phyloP scores from a whole-genome alignment of 2,113 vertebrate species.

The Pelecanus crispus region DNA sequence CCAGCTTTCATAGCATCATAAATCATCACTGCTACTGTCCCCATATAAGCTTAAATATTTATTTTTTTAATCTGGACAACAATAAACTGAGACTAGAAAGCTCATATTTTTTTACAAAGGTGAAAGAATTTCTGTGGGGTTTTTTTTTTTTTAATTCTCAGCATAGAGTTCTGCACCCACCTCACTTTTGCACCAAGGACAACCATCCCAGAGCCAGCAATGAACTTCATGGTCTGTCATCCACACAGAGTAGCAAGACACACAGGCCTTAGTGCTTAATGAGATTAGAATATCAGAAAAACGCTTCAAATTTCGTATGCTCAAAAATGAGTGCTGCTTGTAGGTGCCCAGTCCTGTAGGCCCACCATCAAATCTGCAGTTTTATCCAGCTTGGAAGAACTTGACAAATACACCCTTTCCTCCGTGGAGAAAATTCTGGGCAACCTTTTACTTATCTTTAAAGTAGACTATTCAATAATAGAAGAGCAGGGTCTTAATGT shows the following conservation, averaged over 20 bases:
- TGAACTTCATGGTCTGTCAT: not conserved
- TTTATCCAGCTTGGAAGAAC: not conserved
- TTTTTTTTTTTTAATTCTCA: not conserved
- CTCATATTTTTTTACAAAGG: not conserved
- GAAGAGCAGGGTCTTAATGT: rapidly evolving
- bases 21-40: not conserved
- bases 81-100: not conserved
- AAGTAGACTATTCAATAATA: not conserved
- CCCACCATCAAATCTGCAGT: not conserved
- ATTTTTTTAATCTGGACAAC: not conserved
- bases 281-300: not conserved
- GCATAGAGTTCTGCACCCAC: not conserved
- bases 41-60: not conserved
- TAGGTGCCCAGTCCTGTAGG: not conserved
- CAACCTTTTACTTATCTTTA: not conserved
- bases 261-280: not conserved
- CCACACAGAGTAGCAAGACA: not conserved
- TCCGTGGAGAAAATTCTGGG: not conserved
- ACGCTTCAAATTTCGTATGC: not conserved
- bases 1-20: not conserved
- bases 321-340: not conserved
- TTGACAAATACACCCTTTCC: not conserved
- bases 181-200: not conserved
- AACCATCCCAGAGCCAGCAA: not conserved
- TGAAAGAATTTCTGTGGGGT: not conserved